Conservation (phyloP, 1,140 invertebrate species). For the Delia radicum region DNA sequence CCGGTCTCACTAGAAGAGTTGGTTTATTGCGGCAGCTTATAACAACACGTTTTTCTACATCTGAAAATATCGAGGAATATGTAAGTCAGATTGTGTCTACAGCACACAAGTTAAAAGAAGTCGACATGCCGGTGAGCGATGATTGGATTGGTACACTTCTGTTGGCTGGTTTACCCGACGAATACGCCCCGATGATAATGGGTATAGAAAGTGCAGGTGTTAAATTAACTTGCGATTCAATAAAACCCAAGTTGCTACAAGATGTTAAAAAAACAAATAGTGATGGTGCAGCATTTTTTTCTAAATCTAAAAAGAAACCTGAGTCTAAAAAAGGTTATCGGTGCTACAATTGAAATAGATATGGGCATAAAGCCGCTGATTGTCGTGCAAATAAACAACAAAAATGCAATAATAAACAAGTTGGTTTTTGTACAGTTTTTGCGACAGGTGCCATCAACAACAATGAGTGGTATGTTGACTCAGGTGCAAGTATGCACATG, state of each 20-base stretch:
- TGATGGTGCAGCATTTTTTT: no score
- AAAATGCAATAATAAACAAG: neutral
- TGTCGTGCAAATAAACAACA: neutral
- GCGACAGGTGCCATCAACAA: neutral
- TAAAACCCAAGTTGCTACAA: no score
- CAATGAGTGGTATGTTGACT: constrained; percentile 3
- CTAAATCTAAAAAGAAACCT: no score
- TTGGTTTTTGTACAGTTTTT: neutral
- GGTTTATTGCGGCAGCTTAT: neutral
- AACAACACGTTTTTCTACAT: neutral
- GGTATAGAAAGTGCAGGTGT: no score
- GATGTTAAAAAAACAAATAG: no score
- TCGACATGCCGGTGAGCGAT: no score
- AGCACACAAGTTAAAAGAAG: no score
- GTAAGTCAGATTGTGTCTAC: neutral
- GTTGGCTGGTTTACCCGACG: no score
- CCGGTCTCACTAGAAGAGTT: no score
- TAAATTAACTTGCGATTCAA: no score
- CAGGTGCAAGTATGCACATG: neutral
- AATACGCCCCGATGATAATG: no score
- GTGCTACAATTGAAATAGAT: neutral
- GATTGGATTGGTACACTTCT: no score
- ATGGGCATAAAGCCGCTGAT: neutral
- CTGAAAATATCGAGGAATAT: neutral
- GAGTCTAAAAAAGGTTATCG: neutral